Percentiles rank a stretch among this genome's conserved stretches.
phyloP scores from a whole-genome alignment of 2,888 invertebrate genomes.

The Drosophila cyrtoloma region DNA sequence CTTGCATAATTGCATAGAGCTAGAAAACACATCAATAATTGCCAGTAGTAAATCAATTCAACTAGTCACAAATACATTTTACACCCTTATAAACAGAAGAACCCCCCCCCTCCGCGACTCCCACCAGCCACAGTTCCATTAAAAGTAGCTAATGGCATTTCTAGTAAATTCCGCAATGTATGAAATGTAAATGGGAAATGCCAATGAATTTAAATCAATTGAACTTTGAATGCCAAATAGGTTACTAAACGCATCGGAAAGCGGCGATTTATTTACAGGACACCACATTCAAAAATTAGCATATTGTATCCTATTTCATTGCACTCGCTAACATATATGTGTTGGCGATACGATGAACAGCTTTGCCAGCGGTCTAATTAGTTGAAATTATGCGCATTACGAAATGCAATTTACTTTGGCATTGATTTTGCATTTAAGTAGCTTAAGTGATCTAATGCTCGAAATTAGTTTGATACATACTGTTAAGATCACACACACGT shows the following conservation, averaged over 20 bases:
- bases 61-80: constrained; percentile 14
- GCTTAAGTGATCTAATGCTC: constrained; percentile 21
- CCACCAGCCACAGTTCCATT: constrained; percentile 65
- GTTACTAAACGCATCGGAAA: constrained; percentile 18
- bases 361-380: constrained; percentile 61
- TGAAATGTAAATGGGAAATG: constrained; percentile 42
- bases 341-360: constrained; percentile 61
- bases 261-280: constrained; percentile 42
- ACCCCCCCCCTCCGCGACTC: fast-evolving
- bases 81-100: not conserved
- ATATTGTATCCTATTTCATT: constrained; percentile 17
- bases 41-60: constrained; percentile 69
- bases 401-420: constrained; percentile 52
- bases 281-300: constrained; percentile 38
- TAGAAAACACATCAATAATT: constrained; percentile 24
- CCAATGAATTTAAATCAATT: constrained; percentile 56
- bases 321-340: not conserved
- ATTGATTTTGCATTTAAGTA: constrained; percentile 50
- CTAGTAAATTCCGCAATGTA: constrained; percentile 35
- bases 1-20: constrained; percentile 6
- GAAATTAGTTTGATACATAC: not conserved
- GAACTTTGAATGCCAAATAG: constrained; percentile 36
- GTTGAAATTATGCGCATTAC: constrained; percentile 59
- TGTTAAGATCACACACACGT: not conserved
- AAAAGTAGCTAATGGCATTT: constrained; percentile 69